phyloP scores from a whole-genome alignment of 2,797 vertebrate species.

The Phoebastria nigripes region DNA sequence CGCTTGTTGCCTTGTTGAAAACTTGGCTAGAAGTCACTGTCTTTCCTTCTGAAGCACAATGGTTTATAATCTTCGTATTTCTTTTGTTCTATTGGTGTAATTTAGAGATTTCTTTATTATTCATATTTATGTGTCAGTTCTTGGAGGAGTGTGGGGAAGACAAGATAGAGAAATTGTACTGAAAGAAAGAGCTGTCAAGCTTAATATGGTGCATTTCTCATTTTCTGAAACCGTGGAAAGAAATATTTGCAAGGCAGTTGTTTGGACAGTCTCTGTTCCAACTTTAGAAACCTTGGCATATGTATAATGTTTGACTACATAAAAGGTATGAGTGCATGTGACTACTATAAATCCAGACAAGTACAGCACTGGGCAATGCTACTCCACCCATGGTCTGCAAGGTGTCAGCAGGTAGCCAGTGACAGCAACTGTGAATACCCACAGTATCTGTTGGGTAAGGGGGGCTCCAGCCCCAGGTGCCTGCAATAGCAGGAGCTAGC shows the following conservation, averaged over 20 bases:
- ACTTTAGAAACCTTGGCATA: neutral
- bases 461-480: neutral
- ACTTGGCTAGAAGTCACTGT: conserved; percentile 2
- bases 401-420: neutral
- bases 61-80: neutral
- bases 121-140: neutral
- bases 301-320: neutral
- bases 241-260: neutral
- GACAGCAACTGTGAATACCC: neutral
- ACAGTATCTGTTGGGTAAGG: neutral
- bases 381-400: neutral
- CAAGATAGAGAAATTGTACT: conserved; percentile 10
- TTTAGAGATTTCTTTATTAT: conserved; percentile 23
- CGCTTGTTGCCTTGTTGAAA: neutral
- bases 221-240: neutral
- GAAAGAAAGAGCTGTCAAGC: conserved; percentile 4
- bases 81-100: conserved; percentile 9
- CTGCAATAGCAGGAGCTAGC: neutral
- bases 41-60: conserved; percentile 4
- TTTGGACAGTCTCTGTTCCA: neutral
- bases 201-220: neutral
- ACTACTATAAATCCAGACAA: neutral
- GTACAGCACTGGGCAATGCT: neutral
- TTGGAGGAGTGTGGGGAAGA: neutral
- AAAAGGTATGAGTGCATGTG: neutral